Evolutionary conservation across 1,140 invertebrate genomes (phyloP).

Genomic region (Drosophila pallidifrons): DNA sequence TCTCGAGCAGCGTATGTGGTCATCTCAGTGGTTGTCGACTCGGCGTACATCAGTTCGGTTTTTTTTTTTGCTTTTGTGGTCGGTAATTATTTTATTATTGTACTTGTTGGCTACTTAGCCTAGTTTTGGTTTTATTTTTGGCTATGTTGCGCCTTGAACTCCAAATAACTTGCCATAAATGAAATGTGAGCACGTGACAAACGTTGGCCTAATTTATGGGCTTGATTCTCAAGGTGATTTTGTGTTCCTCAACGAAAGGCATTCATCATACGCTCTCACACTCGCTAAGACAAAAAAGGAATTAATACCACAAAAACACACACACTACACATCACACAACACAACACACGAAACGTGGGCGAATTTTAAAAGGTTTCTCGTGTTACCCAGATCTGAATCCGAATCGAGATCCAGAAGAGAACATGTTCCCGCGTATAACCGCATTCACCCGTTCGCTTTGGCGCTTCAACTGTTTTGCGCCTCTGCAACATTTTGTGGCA

Average conservation of each 20-base stretch:
- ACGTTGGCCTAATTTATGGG: slow-evolving; percentile 60
- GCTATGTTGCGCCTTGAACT: slow-evolving; percentile 57
- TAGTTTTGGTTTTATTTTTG: slow-evolving; percentile 54
- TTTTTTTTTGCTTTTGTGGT: not conserved
- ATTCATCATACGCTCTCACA: slow-evolving; percentile 63
- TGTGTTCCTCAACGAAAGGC: slow-evolving; percentile 42
- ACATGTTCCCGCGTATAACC: slow-evolving; percentile 56
- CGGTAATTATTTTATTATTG: not conserved
- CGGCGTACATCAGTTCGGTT: slow-evolving; percentile 69
- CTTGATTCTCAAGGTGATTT: slow-evolving; percentile 10
- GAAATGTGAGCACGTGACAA: slow-evolving; percentile 79
- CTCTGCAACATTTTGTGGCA: slow-evolving; percentile 24
- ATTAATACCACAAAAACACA: slow-evolving; percentile 50
- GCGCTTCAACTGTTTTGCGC: slow-evolving; percentile 34
- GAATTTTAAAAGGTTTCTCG: slow-evolving; percentile 30
- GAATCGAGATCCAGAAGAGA: not conserved
- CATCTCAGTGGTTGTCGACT: slow-evolving; percentile 79
- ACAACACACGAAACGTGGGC: slow-evolving; percentile 54
- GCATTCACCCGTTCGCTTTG: slow-evolving; percentile 50
- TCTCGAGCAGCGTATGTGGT: slow-evolving; percentile 69
- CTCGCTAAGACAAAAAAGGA: slow-evolving; percentile 44
- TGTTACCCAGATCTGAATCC: slow-evolving; percentile 18
- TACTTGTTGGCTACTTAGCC: slow-evolving; percentile 58
- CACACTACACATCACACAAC: slow-evolving; percentile 59
- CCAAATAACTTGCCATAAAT: slow-evolving; percentile 51